Percentiles rank a stretch among this genome's conserved stretches.
phyloP scores from a whole-genome alignment of 1,140 invertebrate genomes.

The Stenopsyche tienmushanensis region DNA sequence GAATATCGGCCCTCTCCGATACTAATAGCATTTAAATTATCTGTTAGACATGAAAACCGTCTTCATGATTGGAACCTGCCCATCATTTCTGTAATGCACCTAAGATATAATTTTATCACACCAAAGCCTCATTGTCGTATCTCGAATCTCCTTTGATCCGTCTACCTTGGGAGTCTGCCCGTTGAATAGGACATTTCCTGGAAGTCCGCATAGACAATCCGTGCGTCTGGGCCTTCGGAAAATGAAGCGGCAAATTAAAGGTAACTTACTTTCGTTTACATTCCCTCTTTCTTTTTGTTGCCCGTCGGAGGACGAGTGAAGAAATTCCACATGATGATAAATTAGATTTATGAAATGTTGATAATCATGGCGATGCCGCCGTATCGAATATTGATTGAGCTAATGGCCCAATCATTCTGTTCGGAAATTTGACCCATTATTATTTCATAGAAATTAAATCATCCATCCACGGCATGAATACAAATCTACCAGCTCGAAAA shows the following conservation, averaged over 20 bases:
- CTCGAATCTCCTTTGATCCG: slow-evolving; percentile 25
- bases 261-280: slow-evolving; percentile 39
- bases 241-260: slow-evolving; percentile 40
- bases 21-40: too few species aligned
- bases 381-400: slow-evolving; percentile 11
- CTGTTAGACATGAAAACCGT: too few species aligned
- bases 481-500: too few species aligned
- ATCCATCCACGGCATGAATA: too few species aligned
- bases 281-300: slow-evolving; percentile 16
- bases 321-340: slow-evolving; percentile 25
- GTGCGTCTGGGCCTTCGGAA: slow-evolving; percentile 15
- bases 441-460: too few species aligned
- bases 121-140: slow-evolving; percentile 23
- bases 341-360: slow-evolving; percentile 40
- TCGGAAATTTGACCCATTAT: too few species aligned
- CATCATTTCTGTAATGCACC: slow-evolving; percentile 22
- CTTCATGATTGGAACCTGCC: slow-evolving; percentile 10
- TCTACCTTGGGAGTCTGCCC: slow-evolving; percentile 16
- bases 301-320: slow-evolving; percentile 9
- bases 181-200: slow-evolving; percentile 37
- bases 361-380: slow-evolving; percentile 20
- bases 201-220: slow-evolving; percentile 28
- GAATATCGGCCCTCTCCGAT: too few species aligned
- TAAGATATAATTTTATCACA: slow-evolving; percentile 17
- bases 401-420: slow-evolving; percentile 6